Evolutionary conservation across 2,113 vertebrate species (phyloP).

Genomic region (Crotophaga sulcirostris): DNA sequence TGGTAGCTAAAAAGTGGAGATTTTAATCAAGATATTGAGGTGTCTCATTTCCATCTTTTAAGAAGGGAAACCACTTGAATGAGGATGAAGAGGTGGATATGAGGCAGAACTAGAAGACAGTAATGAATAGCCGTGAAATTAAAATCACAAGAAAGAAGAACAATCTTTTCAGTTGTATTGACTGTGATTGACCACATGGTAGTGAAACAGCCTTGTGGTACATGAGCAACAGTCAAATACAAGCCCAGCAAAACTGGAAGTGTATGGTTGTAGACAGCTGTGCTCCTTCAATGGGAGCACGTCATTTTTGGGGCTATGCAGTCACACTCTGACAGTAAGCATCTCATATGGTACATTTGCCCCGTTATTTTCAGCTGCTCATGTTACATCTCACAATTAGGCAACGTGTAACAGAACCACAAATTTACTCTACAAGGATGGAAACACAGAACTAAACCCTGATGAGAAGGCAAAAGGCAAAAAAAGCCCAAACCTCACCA

Average conservation of each 20-base stretch:
- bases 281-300: neutral
- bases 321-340: accelerated
- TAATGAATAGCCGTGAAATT: neutral
- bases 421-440: neutral
- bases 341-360: too few relatives aligned
- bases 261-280: neutral
- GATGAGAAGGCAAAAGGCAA: neutral
- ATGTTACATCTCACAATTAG: neutral
- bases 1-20: neutral
- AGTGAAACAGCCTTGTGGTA: neutral
- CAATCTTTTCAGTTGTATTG: neutral
- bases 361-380: neutral
- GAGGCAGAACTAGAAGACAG: neutral
- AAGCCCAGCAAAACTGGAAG: neutral
- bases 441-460: neutral
- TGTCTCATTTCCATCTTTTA: neutral
- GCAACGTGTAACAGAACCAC: neutral
- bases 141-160: neutral
- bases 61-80: neutral
- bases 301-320: neutral
- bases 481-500: neutral
- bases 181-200: neutral
- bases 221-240: neutral
- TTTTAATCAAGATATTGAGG: neutral
- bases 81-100: neutral